Conservation (phyloP, 2,888 invertebrate genomes). For the Exocentrus adspersus region DNA sequence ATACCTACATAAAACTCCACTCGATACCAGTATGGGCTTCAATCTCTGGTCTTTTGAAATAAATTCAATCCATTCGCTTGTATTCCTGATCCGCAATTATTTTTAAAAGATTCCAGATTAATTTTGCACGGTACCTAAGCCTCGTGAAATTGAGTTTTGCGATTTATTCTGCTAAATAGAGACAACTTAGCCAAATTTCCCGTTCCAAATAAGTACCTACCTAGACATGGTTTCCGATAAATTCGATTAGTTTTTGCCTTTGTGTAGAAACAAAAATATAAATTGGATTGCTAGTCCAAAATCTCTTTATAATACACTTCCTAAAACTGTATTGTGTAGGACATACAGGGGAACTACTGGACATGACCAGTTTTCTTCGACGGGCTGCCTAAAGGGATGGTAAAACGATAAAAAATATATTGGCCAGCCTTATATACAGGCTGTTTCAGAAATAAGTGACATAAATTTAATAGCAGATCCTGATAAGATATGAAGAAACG, state of each 20-base stretch:
- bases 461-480: no score
- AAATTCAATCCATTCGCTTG: constrained; percentile 56
- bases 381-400: no score
- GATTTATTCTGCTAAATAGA: constrained; percentile 47
- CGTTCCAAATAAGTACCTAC: constrained; percentile 20
- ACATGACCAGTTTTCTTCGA: no score
- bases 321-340: no score
- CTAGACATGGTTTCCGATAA: not conserved
- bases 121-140: constrained; percentile 51
- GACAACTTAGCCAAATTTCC: constrained; percentile 31
- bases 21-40: constrained; percentile 15
- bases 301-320: no score
- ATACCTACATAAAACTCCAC: no score
- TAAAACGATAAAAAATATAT: no score
- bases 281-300: not conserved
- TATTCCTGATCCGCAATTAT: constrained; percentile 54
- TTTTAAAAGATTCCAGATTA: constrained; percentile 54
- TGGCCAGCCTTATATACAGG: no score
- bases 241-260: not conserved
- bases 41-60: constrained; percentile 47
- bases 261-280: not conserved
- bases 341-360: no score
- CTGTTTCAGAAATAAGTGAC: no score
- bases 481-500: no score
- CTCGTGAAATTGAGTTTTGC: constrained; percentile 53